phyloP scores from a whole-genome alignment of 2,113 vertebrate genomes.

The Candoia aspera region DNA sequence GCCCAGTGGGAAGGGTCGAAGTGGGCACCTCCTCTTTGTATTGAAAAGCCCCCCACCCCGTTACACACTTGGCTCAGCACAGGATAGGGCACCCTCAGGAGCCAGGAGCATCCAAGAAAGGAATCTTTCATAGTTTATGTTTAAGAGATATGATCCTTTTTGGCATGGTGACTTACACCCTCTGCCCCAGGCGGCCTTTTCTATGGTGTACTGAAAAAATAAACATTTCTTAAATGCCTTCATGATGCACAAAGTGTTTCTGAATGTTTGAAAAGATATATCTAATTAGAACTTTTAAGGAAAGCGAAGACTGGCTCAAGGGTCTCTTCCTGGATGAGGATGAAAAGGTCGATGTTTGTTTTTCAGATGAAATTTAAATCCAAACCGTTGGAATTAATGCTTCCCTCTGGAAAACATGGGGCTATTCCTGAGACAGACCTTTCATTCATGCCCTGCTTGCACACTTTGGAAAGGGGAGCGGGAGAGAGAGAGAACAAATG shows the following conservation, averaged over 20 bases:
- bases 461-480: not conserved
- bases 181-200: not conserved
- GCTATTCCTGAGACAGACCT: not conserved
- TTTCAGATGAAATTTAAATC: slow-evolving; percentile 1
- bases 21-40: not conserved
- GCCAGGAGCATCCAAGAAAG: not conserved
- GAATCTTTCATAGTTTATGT: not conserved
- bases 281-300: not conserved
- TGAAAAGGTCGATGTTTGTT: not conserved
- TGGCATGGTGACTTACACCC: not conserved
- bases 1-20: not conserved
- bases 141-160: not conserved
- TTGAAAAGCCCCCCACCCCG: not conserved
- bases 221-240: not conserved
- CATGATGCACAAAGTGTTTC: not conserved
- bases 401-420: not conserved
- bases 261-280: not conserved
- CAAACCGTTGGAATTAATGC: not conserved
- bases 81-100: not conserved
- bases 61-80: not conserved
- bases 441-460: not conserved
- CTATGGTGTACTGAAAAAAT: not conserved
- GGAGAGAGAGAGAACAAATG: not conserved
- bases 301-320: not conserved
- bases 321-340: not conserved